These are phyloP conservation scores for Odocoileus hemionus DNA, from an alignment of 2,113 vertebrate genomes.

Conservation along the genomic window DNA sequence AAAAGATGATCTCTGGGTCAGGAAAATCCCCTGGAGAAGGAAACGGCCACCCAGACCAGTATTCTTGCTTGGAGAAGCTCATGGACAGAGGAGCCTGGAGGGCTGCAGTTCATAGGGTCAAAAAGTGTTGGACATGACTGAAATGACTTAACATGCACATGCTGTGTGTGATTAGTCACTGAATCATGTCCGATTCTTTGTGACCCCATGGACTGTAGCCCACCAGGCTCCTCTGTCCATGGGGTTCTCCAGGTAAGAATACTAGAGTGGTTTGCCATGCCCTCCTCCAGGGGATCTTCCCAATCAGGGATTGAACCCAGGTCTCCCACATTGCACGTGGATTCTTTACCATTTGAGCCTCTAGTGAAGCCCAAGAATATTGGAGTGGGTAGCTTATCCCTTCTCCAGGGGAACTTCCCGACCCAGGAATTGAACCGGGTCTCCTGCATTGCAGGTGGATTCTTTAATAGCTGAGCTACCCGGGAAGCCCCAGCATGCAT, in stretches of 20 bases:
- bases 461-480: neutral
- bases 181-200: neutral
- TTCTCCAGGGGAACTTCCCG: neutral
- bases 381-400: neutral
- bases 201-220: neutral
- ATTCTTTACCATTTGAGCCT: neutral
- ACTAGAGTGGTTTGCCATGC: neutral
- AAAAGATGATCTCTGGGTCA: neutral
- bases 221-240: neutral
- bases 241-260: neutral
- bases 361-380: neutral
- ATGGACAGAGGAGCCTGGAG: neutral
- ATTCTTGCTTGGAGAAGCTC: neutral
- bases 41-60: neutral
- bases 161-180: neutral
- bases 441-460: neutral
- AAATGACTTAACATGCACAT: neutral
- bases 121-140: neutral
- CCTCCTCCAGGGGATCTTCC: neutral
- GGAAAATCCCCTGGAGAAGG: neutral
- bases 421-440: neutral
- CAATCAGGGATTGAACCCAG: neutral
- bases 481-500: neutral
- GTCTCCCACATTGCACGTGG: neutral
- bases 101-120: neutral